Evolutionary conservation across 35 echinoderm and acorn worm genomes (phyloP).

Genomic region (Apostichopus parvimensis): DNA sequence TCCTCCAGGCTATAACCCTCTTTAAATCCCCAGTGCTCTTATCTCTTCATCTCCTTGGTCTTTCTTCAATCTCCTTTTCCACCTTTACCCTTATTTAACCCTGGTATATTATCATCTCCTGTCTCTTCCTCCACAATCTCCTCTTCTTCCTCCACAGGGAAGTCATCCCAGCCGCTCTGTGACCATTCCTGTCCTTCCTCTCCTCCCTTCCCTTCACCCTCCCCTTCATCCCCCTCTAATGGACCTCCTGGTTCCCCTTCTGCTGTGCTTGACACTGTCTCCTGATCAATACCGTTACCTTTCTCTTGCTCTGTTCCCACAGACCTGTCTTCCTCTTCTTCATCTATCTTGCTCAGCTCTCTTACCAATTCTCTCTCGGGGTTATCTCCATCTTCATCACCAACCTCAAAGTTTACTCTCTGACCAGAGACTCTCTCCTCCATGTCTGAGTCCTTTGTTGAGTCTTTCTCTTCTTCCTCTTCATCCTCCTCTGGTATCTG

Average conservation of each 20-base stretch:
- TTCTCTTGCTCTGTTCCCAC: background rate
- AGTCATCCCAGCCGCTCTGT: conserved; percentile 14
- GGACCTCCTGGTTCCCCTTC: background rate
- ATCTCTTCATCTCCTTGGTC: background rate
- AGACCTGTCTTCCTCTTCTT: background rate
- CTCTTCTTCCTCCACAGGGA: conserved; percentile 1
- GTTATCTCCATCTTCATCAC: background rate
- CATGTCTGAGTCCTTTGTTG: background rate
- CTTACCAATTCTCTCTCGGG: conserved; percentile 10
- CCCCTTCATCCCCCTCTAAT: background rate
- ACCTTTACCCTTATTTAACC: background rate
- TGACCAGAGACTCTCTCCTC: background rate
- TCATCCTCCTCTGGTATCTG: background rate
- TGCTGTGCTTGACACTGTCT: background rate
- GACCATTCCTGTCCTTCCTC: background rate
- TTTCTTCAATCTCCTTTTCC: conserved; percentile 9
- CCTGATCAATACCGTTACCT: too few species aligned
- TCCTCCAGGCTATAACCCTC: too few species aligned
- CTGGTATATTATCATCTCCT: background rate
- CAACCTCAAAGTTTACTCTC: background rate
- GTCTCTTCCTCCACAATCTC: background rate
- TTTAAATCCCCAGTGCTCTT: too few species aligned
- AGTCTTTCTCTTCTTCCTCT: background rate
- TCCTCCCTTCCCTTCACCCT: background rate
- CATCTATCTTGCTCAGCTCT: conserved; percentile 27